Percentiles rank a stretch among this genome's conserved stretches.
Conservation (phyloP, 2,888 invertebrate genomes). For the Platycnemis pennipes region DNA sequence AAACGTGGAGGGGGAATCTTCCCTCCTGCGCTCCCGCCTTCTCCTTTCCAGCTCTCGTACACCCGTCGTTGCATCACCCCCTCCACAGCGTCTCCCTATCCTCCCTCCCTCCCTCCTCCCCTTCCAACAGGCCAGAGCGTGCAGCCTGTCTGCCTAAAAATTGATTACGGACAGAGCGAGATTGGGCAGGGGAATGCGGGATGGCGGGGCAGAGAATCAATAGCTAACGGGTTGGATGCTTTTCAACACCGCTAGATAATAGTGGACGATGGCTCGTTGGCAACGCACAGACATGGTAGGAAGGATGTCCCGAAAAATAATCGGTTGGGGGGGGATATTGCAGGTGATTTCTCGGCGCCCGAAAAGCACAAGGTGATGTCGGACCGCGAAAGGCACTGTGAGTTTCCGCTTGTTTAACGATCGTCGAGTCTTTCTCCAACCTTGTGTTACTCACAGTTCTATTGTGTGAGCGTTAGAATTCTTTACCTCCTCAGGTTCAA, state of each 20-base stretch:
- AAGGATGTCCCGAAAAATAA: neutral
- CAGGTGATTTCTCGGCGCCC: neutral
- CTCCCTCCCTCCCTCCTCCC: neutral
- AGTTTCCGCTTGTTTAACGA: neutral
- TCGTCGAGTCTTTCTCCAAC: neutral
- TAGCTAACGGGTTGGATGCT: conserved; percentile 48
- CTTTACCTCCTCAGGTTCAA: no score
- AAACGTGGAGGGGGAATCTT: neutral
- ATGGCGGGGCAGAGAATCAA: conserved; percentile 42
- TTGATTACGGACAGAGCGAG: conserved; percentile 63
- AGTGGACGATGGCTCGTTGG: conserved; percentile 19
- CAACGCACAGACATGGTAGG: neutral
- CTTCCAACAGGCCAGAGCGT: neutral
- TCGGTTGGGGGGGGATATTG: neutral
- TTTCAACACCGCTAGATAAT: conserved; percentile 55
- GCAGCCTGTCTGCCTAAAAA: conserved; percentile 65
- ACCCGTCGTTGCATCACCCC: neutral
- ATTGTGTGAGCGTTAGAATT: no score
- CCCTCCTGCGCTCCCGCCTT: neutral
- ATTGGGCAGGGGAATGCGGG: conserved; percentile 42
- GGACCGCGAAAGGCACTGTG: neutral
- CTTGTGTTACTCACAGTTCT: no score
- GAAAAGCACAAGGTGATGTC: neutral
- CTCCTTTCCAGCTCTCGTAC: neutral
- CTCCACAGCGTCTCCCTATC: neutral